Evolutionary conservation across 2,797 vertebrate species (phyloP), one percentile per base, ranked within the genome.

Genomic region (Octomys mimax): DNA sequence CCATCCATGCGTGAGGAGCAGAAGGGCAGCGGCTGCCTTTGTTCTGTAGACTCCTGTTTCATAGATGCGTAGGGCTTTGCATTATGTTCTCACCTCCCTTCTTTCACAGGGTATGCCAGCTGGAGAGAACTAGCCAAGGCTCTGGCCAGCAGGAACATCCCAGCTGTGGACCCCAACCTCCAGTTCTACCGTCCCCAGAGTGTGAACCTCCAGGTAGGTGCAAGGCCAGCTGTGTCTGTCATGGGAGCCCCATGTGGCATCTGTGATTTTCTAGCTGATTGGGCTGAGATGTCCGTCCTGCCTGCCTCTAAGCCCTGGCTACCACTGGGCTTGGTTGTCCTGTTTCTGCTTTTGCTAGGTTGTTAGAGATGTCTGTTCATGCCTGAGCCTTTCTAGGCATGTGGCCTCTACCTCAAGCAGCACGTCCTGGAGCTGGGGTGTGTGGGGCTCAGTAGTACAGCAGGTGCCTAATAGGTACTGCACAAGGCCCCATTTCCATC

Each of bases 71-170:
- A 22, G 49, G 52, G n/a, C 89, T 84, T 88, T 26, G 3, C 16
- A 8, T 86, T 28, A 10, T 36, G 28, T 9, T 96, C n/a, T 64
- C 49, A 12, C 75, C 42, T 64, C 97, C 28, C 64, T 96, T 96
- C 79, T 66, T 92, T 93, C 22, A 0, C 89, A 99, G 99, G 98
- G 61, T 98, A 98, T 0, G 92, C 98, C 89, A 99, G 97, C 97
- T 99, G 99, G 99, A 98, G 97, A 89, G 99, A 99, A 86, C 96
- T 99, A 89, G 98, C 98, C n/a, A 99, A 98, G 91, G 98, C 98
- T 70, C 95, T 98, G 92, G 98, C 98, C 75, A 98, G 92, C 87
- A 94, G 95, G 1, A 89, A 70, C 21, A 98, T 94, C 62, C 98
- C 97, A 0, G 96, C 93, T 6, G 97, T 98, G 42, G 96, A 98